These are phyloP conservation scores for Amiota communis DNA, from an alignment of 2,888 invertebrate species.

Conservation along the genomic window DNA sequence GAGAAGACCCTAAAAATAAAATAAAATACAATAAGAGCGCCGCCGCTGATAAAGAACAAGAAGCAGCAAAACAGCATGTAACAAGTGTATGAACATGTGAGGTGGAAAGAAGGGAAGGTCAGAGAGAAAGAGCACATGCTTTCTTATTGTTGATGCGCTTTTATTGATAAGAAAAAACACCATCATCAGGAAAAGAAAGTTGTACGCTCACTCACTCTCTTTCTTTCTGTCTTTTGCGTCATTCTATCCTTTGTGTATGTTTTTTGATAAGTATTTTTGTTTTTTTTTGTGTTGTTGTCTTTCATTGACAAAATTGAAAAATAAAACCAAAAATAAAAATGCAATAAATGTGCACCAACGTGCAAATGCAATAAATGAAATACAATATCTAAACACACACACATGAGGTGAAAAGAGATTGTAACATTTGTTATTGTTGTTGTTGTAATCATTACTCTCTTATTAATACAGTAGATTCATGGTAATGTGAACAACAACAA, in stretches of 20 bases:
- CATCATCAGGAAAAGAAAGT: slow-evolving; percentile 56
- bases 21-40: background rate
- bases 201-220: slow-evolving; percentile 33
- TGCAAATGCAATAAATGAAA: background rate
- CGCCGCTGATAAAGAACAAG: slow-evolving; percentile 9
- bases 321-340: no score
- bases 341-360: background rate
- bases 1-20: background rate
- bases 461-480: no score
- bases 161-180: slow-evolving; percentile 20
- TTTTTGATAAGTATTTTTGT: slow-evolving; percentile 7
- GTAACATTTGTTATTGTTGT: slow-evolving; percentile 32
- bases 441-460: slow-evolving; percentile 33
- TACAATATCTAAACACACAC: slow-evolving; percentile 18
- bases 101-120: background rate
- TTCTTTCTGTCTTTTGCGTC: background rate
- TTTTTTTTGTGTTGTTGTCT: slow-evolving; percentile 28
- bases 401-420: background rate
- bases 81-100: slow-evolving; percentile 21
- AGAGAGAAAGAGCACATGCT: slow-evolving; percentile 1
- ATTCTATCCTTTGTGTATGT: slow-evolving; percentile 25
- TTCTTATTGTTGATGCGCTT: slow-evolving; percentile 18
- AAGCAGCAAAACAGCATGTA: slow-evolving; percentile 7
- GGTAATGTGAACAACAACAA: no score
- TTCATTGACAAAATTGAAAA: slow-evolving; percentile 59